Evolutionary conservation across 1,140 invertebrate genomes (phyloP).

Genomic region (Drosophila bipectinata): DNA sequence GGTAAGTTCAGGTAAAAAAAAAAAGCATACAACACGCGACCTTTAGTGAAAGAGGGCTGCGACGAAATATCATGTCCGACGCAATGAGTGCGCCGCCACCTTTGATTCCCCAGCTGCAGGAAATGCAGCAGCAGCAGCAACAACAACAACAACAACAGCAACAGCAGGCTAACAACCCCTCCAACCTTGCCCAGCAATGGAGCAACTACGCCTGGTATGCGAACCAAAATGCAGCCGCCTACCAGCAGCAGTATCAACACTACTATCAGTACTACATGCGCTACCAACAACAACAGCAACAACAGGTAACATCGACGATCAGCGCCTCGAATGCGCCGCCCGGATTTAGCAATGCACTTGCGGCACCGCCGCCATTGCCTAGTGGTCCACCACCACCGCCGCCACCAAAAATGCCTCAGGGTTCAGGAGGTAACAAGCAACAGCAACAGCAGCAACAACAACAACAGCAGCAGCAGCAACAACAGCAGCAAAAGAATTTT

Average conservation of each 20-base stretch:
- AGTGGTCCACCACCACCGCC: slow-evolving; percentile 72
- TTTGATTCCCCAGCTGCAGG: slow-evolving; percentile 77
- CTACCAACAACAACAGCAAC: slow-evolving; percentile 71
- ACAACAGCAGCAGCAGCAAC: slow-evolving; percentile 30
- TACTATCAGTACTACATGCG: slow-evolving; percentile 82
- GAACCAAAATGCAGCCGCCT: slow-evolving; percentile 64
- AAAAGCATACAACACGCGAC: slow-evolving; percentile 26
- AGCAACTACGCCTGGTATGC: slow-evolving; percentile 72
- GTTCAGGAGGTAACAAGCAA: slow-evolving; percentile 17
- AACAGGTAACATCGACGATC: slow-evolving; percentile 70
- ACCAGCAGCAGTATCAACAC: slow-evolving; percentile 77
- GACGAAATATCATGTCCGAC: slow-evolving; percentile 63
- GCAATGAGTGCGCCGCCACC: slow-evolving; percentile 74
- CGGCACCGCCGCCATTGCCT: slow-evolving; percentile 67
- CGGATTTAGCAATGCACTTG: slow-evolving; percentile 76
- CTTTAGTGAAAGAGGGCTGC: slow-evolving; percentile 8
- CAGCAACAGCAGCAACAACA: slow-evolving; percentile 47
- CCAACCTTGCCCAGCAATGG: slow-evolving; percentile 56
- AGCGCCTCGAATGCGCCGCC: slow-evolving; percentile 76
- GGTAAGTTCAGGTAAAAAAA: slow-evolving; percentile 67
- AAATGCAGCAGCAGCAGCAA: slow-evolving; percentile 78
- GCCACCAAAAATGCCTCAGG: slow-evolving; percentile 47
- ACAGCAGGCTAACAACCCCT: slow-evolving; percentile 54
- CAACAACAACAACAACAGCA: slow-evolving; percentile 70
- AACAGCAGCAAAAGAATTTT: slow-evolving; percentile 72